Percentiles rank a stretch among this genome's conserved stretches.
Conservation (phyloP, 2,888 invertebrate genomes). For the Clepsis dumicolana region DNA sequence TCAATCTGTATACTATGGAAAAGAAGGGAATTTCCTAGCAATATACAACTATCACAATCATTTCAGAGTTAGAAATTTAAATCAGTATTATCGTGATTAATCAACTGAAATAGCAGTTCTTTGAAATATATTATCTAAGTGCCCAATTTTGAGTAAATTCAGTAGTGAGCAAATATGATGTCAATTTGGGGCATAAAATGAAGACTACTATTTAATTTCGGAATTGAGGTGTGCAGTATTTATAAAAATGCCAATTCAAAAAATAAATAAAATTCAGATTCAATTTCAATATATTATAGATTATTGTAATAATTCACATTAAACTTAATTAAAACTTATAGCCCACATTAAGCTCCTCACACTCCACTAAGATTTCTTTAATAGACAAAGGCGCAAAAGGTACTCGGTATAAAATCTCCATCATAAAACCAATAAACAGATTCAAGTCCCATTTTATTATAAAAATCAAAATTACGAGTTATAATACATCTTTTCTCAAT, state of each 20-base stretch:
- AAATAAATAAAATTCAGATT: slow-evolving; percentile 85
- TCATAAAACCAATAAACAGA: slow-evolving; percentile 86
- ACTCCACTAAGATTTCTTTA: slow-evolving; percentile 77
- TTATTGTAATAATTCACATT: slow-evolving; percentile 86
- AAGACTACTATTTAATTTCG: slow-evolving; percentile 48
- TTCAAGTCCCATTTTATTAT: slow-evolving; percentile 87
- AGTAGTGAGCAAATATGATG: slow-evolving; percentile 1
- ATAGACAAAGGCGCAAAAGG: slow-evolving; percentile 84
- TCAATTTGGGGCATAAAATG: background rate
- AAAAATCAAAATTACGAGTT: slow-evolving; percentile 86
- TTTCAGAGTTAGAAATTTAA: no score
- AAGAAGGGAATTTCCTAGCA: no score
- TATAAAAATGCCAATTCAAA: slow-evolving; percentile 79
- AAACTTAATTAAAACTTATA: slow-evolving; percentile 85
- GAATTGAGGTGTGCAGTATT: slow-evolving; percentile 63
- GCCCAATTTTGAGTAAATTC: background rate
- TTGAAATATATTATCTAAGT: background rate
- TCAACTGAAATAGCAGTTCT: no score
- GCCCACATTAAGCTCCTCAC: slow-evolving; percentile 85
- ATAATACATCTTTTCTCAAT: slow-evolving; percentile 84
- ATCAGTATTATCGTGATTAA: no score
- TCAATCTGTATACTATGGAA: no score
- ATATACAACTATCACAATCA: no score
- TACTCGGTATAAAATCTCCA: slow-evolving; percentile 85
- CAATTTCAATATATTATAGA: slow-evolving; percentile 87